Evolutionary conservation across 2,888 invertebrate genomes (phyloP), one percentile per base, ranked within the genome.

Genomic region (Xanthostigma xanthostigma): DNA sequence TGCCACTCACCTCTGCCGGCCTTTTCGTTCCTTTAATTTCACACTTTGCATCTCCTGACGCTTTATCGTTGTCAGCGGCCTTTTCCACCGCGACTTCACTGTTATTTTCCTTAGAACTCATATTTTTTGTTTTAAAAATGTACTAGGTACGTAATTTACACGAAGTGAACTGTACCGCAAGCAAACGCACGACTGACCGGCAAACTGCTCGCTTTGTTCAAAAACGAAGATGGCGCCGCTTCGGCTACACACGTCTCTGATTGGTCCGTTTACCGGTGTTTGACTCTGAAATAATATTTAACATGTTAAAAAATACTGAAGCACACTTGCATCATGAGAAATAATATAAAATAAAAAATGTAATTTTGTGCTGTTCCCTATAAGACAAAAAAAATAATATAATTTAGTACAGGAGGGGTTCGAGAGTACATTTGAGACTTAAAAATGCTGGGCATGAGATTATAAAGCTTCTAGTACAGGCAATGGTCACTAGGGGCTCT

Each of bases 1-100:
- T 72, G 72, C 71, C 72, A 78, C 84, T 82, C 71, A 87, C 87
- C 80, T 87, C 87, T 63, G 86, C 85, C 73, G 86, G 80, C 75
- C 88, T 80, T 75, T 88, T 88, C 66, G 84, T 83, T 72, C 85
- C 87, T 74, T 87, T 87, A 65, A 86, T 74, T 66, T 85, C 85
- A 71, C 83, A 81, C 75, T 86, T 86, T 50, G 81, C 76, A 66
- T 85, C 84, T 52, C 64, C 67, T 57, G 76, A 71, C 65, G 76
- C 76, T 73, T 85, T 84, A 64, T 85, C 85, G 69, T 73, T 76
- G 65, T 84, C 85, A 66, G 78, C 77, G 65, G 78, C 74, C 78
- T 86, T 86, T 73, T 86, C 86, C 59, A 86, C 84, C 62, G 84
- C 84, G 71, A 86, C 85, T 74, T 87, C 85, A 66, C 76, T 73